These are phyloP conservation scores for Buceros bicornis DNA, from an alignment of 2,797 vertebrate species.

Conservation along the genomic window DNA sequence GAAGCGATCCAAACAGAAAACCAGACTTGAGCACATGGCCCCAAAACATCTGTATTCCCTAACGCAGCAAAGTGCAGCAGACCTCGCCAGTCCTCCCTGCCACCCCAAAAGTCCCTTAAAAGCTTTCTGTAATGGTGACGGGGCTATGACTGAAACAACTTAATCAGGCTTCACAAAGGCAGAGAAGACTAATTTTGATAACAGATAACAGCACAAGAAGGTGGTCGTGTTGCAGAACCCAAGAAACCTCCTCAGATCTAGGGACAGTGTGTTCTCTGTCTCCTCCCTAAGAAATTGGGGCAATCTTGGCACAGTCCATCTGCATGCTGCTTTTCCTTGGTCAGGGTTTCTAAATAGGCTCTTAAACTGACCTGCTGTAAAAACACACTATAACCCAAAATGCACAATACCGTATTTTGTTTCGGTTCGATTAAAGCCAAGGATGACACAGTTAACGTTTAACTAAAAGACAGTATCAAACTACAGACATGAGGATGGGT, in stretches of 20 bases:
- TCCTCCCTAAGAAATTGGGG: not conserved
- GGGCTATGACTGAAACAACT: not conserved
- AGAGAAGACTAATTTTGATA: not conserved
- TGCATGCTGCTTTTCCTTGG: not conserved
- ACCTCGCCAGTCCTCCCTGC: not conserved
- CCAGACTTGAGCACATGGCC: not conserved
- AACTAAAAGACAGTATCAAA: not conserved
- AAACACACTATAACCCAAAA: not conserved
- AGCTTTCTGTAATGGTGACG: not conserved
- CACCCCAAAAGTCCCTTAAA: not conserved
- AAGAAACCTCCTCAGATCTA: not conserved
- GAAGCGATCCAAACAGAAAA: not conserved
- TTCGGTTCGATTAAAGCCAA: not conserved
- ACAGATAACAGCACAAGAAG: not conserved
- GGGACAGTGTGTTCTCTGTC: not conserved
- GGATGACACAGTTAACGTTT: not conserved
- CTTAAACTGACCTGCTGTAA: not conserved
- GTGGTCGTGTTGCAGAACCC: not conserved
- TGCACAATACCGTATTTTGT: not conserved
- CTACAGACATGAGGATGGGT: not conserved
- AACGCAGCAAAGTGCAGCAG: not conserved
- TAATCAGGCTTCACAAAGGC: not conserved
- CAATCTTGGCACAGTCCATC: not conserved
- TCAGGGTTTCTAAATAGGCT: not conserved
- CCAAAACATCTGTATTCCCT: not conserved